A percentile compares a stretch with the other conserved stretches of the same genome.
Conservation (phyloP, 2,797 vertebrate species). For the Menidia menidia region DNA sequence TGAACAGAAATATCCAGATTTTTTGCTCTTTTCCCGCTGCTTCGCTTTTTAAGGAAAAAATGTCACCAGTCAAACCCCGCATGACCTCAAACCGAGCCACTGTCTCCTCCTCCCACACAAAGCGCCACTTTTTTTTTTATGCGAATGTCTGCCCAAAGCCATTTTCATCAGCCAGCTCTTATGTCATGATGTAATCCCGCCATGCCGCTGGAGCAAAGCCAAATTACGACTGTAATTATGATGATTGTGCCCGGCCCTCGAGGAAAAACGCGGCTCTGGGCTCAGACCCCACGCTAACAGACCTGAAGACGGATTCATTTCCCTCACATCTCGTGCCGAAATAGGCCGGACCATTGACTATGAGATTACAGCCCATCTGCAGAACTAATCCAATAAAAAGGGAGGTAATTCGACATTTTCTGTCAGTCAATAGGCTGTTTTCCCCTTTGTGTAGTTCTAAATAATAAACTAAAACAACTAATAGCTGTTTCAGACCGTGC, state of each 20-base stretch:
- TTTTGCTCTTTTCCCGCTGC: neutral
- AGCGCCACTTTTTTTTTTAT: slow-evolving; percentile 15
- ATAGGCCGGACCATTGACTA: slow-evolving; percentile 35
- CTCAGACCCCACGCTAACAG: slow-evolving; percentile 42
- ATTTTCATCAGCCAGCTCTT: slow-evolving; percentile 46
- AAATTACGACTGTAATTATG: slow-evolving; percentile 44
- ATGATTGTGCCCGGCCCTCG: slow-evolving; percentile 47
- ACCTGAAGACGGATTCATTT: slow-evolving; percentile 31
- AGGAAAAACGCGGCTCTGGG: slow-evolving; percentile 34
- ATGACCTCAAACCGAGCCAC: slow-evolving; percentile 22
- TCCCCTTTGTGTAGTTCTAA: neutral
- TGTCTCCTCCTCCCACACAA: slow-evolving; percentile 9
- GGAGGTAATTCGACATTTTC: slow-evolving; percentile 40
- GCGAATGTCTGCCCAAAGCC: slow-evolving; percentile 26
- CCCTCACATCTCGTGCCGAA: slow-evolving; percentile 28
- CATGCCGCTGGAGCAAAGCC: slow-evolving; percentile 26
- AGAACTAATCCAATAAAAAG: slow-evolving; percentile 53
- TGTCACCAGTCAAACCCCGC: neutral
- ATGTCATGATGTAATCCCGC: slow-evolving; percentile 54
- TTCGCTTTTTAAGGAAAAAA: too few relatives aligned
- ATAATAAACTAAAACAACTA: neutral
- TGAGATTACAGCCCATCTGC: slow-evolving; percentile 57
- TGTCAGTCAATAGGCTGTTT: neutral
- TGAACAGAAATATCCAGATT: neutral
- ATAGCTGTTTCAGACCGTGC: neutral